phyloP scores from a whole-genome alignment of 2,797 vertebrate genomes.

The Xenops minutus region DNA sequence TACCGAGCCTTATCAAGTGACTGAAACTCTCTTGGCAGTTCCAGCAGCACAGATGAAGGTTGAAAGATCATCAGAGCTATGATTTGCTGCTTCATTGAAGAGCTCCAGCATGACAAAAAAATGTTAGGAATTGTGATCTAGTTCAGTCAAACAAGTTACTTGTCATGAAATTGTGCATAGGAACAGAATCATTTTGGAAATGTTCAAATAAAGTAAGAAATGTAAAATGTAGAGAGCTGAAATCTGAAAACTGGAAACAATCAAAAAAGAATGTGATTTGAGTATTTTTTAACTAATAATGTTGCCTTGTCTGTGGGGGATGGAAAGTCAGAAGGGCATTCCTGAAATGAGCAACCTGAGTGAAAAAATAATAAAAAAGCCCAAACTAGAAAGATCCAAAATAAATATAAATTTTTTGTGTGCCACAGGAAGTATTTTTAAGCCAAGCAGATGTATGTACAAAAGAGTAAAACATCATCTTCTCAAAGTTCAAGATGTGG shows the following conservation, averaged over 20 bases:
- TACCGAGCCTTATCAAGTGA: neutral
- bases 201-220: neutral
- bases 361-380: neutral
- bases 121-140: neutral
- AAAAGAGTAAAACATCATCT: neutral
- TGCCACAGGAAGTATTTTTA: neutral
- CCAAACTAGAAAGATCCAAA: neutral
- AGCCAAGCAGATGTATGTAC: neutral
- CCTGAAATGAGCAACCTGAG: neutral
- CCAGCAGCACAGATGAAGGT: neutral
- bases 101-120: neutral
- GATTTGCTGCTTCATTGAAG: neutral
- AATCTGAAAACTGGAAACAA: neutral
- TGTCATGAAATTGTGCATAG: neutral
- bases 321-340: fast-evolving
- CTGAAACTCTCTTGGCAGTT: neutral
- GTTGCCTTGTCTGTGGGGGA: fast-evolving
- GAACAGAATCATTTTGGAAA: neutral
- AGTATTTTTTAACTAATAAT: neutral
- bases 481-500: neutral
- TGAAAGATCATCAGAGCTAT: neutral
- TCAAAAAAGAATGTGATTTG: neutral
- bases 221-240: neutral
- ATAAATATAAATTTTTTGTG: neutral
- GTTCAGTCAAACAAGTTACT: neutral